Conservation (phyloP, 2,113 vertebrate species). For the Pollachius pollachius region DNA sequence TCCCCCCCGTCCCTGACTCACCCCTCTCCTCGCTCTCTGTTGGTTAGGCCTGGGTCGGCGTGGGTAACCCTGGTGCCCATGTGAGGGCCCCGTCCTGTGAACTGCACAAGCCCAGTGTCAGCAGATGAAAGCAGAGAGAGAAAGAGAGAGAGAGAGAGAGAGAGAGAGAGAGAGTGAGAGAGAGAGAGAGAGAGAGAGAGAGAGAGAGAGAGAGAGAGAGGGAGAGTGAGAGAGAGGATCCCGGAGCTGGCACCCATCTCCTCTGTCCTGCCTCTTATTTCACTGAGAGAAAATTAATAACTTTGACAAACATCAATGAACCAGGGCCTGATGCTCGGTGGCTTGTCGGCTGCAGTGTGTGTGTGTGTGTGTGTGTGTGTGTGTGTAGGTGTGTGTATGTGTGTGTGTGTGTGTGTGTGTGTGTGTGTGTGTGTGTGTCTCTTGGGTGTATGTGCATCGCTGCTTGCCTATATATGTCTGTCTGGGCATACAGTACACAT, state of each 20-base stretch:
- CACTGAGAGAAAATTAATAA: conserved; percentile 79
- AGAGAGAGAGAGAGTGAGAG: too few relatives aligned
- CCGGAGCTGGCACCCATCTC: conserved; percentile 75
- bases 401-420: neutral
- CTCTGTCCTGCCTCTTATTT: conserved; percentile 78
- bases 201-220: too few relatives aligned
- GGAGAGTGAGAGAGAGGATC: conserved; percentile 25
- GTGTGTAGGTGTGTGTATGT: conserved; percentile 22
- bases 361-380: conserved; percentile 32
- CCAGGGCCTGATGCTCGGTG: conserved; percentile 58
- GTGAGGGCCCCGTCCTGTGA: conserved; percentile 58
- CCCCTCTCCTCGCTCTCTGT: conserved; percentile 53
- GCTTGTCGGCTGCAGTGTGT: conserved; percentile 46
- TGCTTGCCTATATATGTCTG: conserved; percentile 6
- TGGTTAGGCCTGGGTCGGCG: conserved; percentile 64
- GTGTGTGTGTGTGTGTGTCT: neutral
- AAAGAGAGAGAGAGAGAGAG: neutral
- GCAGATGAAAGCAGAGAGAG: conserved; percentile 71
- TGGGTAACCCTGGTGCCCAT: conserved; percentile 73
- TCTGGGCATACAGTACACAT: neutral
- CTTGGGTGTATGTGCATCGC: neutral
- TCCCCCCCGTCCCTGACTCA: conserved; percentile 24
- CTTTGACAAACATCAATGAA: conserved; percentile 77
- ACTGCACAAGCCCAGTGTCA: conserved; percentile 60
- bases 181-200: too few relatives aligned